These are phyloP conservation scores for Camponotus floridanus DNA, from an alignment of 1,140 invertebrate genomes.

Conservation along the genomic window DNA sequence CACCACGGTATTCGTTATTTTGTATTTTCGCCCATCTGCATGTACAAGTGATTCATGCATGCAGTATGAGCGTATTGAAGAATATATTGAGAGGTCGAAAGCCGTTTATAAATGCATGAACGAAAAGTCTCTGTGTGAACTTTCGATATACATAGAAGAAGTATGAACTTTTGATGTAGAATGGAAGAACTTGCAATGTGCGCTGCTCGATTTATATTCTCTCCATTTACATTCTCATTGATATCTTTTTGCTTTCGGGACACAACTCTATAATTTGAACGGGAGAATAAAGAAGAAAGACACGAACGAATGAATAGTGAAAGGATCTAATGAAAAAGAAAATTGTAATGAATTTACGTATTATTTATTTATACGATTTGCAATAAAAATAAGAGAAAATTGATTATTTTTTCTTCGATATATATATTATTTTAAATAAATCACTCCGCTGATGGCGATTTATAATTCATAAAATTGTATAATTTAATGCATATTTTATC, in stretches of 20 bases:
- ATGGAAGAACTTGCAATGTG: constrained; percentile 52
- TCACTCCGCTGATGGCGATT: neutral
- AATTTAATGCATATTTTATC: neutral
- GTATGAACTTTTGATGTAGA: constrained; percentile 59
- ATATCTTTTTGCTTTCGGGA: constrained; percentile 31
- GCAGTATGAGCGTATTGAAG: constrained; percentile 57
- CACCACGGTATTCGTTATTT: constrained; percentile 45
- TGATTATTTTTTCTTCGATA: too few relatives aligned
- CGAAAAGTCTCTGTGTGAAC: constrained; percentile 59
- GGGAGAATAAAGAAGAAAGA: neutral
- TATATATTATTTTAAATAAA: too few relatives aligned
- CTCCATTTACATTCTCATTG: constrained; percentile 58
- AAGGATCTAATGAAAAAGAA: neutral
- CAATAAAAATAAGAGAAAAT: neutral
- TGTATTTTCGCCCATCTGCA: constrained; percentile 53
- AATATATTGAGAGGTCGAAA: constrained; percentile 59
- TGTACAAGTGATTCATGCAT: constrained; percentile 62
- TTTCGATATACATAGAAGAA: constrained; percentile 56
- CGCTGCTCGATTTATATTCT: constrained; percentile 52
- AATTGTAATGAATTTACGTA: neutral
- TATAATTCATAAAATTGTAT: neutral
- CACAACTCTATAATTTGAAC: constrained; percentile 46
- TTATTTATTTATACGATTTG: constrained; percentile 26
- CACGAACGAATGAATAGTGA: neutral
- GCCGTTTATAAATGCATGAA: constrained; percentile 63